Evolutionary conservation across 2,888 invertebrate species (phyloP), one percentile per base, ranked within the genome.

Genomic region (Camponotus fellah): DNA sequence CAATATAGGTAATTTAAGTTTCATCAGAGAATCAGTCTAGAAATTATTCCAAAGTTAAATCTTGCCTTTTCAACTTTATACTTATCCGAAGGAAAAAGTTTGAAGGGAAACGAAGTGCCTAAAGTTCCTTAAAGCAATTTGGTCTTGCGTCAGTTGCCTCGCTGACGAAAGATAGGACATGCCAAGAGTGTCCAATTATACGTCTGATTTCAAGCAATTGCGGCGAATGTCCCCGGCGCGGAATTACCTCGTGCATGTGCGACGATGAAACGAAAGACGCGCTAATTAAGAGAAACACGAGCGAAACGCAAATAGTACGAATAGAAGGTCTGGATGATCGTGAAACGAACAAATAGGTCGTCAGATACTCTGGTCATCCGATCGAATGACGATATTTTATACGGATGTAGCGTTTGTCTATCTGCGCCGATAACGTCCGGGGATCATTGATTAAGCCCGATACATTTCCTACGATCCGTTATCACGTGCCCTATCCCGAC

Each of bases 401-500:
- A 40, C 10, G 26, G 2, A 17, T 1, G 68, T 26, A 60, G n/a
- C 21, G 58, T 60, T 26, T 4, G 12, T 66, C 34, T 74, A 58
- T 74, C 46, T 4, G 21, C 60, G 32, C 60, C 37, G n/a, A 75
- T 46, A 56, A 81, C 43, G 64, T 62, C 65, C 77, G 53, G 43
- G 26, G 40, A 37, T n/a, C 21, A 43, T 53, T 79, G 87, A 89
- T 89, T 84, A 85, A 66, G 58, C 34, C 66, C 82, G 74, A 83
- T 83, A 83, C 82, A 69, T 74, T 85, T 85, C 71, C 77, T 82
- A 85, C 77, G 88, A 88, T 88, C 79, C 64, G 79, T 87, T 87
- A 87, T 90, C 88, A 74, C 60, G 65, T 43, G 69, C 49, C 76
- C 80, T 82, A 88, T 80, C 77, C 86, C 77, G 87, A 85, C 83